Percentiles rank a stretch among this genome's conserved stretches.
phyloP scores from a whole-genome alignment of 2,888 invertebrate genomes.

The Zeuzera pyrina region DNA sequence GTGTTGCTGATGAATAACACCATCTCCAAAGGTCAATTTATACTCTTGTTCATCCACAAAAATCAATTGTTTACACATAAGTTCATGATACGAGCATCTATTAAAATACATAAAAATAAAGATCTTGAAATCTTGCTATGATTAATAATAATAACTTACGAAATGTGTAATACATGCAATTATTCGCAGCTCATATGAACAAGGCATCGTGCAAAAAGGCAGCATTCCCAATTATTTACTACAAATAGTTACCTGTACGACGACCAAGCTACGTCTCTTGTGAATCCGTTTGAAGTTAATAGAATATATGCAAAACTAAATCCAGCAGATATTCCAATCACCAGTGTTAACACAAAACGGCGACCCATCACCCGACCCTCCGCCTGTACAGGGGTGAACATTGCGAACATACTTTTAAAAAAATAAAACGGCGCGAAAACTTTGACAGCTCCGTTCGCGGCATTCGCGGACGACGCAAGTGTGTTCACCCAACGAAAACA shows the following conservation, averaged over 20 bases:
- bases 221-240: slow-evolving; percentile 27
- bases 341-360: slow-evolving; percentile 79
- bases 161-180: background rate
- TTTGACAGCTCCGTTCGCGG: too few relatives aligned
- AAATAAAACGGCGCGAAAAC: too few relatives aligned
- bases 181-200: background rate
- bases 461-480: slow-evolving; percentile 14
- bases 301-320: slow-evolving; percentile 84
- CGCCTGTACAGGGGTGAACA: slow-evolving; percentile 39
- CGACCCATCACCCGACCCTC: slow-evolving; percentile 75
- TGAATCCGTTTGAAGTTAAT: slow-evolving; percentile 72
- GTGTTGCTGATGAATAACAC: too few relatives aligned
- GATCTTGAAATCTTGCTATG: too few relatives aligned
- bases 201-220: slow-evolving; percentile 19
- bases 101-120: too few relatives aligned
- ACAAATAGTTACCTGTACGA: slow-evolving; percentile 57
- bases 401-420: slow-evolving; percentile 4
- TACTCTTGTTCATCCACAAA: too few relatives aligned
- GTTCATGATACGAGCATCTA: too few relatives aligned
- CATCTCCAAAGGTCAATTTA: too few relatives aligned
- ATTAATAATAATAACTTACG: background rate
- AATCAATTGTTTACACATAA: too few relatives aligned
- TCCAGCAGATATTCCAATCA: slow-evolving; percentile 81
- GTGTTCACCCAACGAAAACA: slow-evolving; percentile 23
- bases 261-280: slow-evolving; percentile 53